Evolutionary conservation across 2,888 invertebrate genomes (phyloP), one percentile per base, ranked within the genome.

Genomic region (Eristalis tenax): DNA sequence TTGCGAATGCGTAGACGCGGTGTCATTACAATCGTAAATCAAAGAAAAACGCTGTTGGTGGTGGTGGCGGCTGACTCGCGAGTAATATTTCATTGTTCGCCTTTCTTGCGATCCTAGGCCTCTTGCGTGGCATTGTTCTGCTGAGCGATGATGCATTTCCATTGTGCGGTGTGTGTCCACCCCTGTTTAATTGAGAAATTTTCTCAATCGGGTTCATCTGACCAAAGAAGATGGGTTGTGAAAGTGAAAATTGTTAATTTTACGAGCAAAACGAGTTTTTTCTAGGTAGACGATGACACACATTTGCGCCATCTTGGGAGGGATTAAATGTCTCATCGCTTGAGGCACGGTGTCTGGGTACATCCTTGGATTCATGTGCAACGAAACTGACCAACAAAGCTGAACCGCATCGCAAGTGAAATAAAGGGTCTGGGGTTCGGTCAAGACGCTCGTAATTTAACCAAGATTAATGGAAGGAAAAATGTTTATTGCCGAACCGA

Each of bases 401-500:
- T 11, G 35, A 10, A 35, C 79, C 79, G 35, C 10, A 15, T 66
- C 4, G 28, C 4, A 28, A 76, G 71, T 28, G 28, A 28, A 28
- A 80, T 18, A 81, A 81, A 76, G 64, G 68, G 81, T 85, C 77
- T 77, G 71, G 32, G 71, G 40, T 63, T 43, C 78, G 73, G 78
- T 78, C 83, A 83, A 74, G 78, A 66, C 77, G 77, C 59, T 79
- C 78, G 83, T 86, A 86, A 83, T 83, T 86, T 79, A 79, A 79
- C 74, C 74, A 70, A 79, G 75, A 86, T 86, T 86, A 86, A 86
- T 86, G 83, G 59, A 50, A 75, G 63, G 40, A 78, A 75, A 35
- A 86, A 26, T 78, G 70, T 86, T 83, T 83, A 86, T 83, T 83
- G 43, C 78, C 82, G 83, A 66, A 83, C 50, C 82, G 74, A 81